phyloP scores from a whole-genome alignment of 2,797 vertebrate genomes.

The Caiman crocodilus region DNA sequence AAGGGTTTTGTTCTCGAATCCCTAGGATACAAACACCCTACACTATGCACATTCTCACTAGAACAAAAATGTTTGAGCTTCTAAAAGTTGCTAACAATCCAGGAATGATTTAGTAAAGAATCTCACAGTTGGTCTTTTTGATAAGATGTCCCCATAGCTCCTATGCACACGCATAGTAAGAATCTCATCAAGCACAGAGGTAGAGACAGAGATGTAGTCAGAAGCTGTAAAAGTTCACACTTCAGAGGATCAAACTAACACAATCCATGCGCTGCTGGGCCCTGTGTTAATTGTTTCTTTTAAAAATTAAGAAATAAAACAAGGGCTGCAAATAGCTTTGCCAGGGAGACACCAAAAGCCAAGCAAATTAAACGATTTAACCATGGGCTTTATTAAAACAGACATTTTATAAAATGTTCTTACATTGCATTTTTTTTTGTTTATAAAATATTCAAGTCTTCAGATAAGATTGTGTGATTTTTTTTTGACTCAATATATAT shows the following conservation, averaged over 20 bases:
- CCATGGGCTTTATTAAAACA: background rate
- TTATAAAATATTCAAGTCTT: background rate
- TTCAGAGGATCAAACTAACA: slow-evolving; percentile 41
- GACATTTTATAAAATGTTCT: background rate
- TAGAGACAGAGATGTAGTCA: background rate
- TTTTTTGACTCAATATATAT: background rate
- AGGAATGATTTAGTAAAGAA: slow-evolving; percentile 6
- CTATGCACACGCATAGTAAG: slow-evolving; percentile 45
- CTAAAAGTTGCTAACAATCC: slow-evolving; percentile 8
- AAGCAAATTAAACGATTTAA: background rate
- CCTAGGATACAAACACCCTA: background rate
- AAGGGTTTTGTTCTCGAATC: too few species aligned
- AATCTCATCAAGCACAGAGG: slow-evolving; percentile 50
- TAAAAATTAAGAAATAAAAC: background rate
- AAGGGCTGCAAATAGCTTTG: slow-evolving; percentile 52
- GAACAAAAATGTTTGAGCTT: background rate
- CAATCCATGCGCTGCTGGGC: slow-evolving; percentile 32
- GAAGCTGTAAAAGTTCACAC: slow-evolving; percentile 55
- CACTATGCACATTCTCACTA: background rate
- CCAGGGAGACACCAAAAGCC: slow-evolving; percentile 6
- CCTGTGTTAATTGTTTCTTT: slow-evolving; percentile 59
- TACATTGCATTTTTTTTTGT: background rate
- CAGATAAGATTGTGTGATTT: background rate
- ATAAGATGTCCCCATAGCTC: slow-evolving; percentile 46
- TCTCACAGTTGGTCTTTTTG: slow-evolving; percentile 59